These are phyloP conservation scores for Sprattus sprattus DNA, from an alignment of 2,113 vertebrate species.

Conservation along the genomic window DNA sequence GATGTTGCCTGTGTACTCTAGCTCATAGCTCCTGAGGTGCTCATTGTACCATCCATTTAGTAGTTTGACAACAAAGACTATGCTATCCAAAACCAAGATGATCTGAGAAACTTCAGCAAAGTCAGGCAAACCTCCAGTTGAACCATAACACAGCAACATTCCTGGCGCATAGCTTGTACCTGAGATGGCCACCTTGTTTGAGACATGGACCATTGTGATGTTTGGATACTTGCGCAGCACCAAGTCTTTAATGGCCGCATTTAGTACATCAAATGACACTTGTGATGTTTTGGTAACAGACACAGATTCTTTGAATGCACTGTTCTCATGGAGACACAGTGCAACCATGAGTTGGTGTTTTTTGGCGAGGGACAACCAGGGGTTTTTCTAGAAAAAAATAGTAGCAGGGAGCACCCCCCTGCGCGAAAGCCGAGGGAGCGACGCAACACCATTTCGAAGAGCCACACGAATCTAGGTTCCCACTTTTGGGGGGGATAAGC, in stretches of 20 bases:
- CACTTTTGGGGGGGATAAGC: too few species aligned
- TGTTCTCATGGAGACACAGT: conserved; percentile 17
- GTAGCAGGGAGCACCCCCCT: too few species aligned
- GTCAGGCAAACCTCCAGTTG: conserved; percentile 38
- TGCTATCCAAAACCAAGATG: conserved; percentile 32
- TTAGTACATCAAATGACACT: conserved; percentile 12
- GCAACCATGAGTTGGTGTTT: conserved; percentile 19
- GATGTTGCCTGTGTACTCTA: conserved; percentile 32
- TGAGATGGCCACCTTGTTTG: conserved; percentile 27
- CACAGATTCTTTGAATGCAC: neutral
- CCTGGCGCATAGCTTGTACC: conserved; percentile 35
- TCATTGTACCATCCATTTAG: conserved; percentile 45
- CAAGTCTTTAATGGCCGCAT: conserved; percentile 5
- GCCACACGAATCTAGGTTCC: too few species aligned
- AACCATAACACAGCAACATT: conserved; percentile 40
- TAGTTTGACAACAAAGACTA: conserved; percentile 37
- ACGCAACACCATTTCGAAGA: too few species aligned
- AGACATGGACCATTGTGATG: conserved; percentile 33
- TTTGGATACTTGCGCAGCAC: too few species aligned
- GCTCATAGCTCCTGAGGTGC: conserved; percentile 42
- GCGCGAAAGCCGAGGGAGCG: too few species aligned
- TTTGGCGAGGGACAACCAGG: conserved; percentile 7
- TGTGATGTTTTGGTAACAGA: conserved; percentile 19
- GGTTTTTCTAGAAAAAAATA: neutral
- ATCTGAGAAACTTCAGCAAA: conserved; percentile 42